Evolutionary conservation across 2,113 vertebrate genomes (phyloP).

Genomic region (Mustelus asterias): DNA sequence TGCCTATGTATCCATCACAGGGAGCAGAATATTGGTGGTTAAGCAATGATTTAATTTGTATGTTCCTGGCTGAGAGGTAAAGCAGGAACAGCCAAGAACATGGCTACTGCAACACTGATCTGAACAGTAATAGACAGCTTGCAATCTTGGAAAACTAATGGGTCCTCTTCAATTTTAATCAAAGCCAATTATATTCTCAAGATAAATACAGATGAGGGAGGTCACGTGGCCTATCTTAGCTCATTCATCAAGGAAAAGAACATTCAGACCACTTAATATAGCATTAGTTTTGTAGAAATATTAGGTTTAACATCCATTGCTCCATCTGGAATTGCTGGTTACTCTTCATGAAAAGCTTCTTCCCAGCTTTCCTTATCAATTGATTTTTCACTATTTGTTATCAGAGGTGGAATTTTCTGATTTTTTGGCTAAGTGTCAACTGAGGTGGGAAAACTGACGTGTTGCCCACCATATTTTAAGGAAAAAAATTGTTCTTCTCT

Average conservation of each 20-base stretch:
- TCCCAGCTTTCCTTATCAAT: not conserved
- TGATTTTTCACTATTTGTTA: not conserved
- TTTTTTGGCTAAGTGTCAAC: no score
- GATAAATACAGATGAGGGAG: not conserved
- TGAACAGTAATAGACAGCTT: not conserved
- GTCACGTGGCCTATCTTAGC: not conserved
- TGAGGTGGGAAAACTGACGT: no score
- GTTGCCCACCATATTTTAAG: no score
- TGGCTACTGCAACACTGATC: not conserved
- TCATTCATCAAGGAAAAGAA: not conserved
- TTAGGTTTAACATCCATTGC: not conserved
- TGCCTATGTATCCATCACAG: not conserved
- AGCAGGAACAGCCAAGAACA: not conserved
- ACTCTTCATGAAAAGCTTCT: not conserved
- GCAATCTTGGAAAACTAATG: not conserved
- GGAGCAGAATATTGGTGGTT: not conserved
- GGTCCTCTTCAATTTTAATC: not conserved
- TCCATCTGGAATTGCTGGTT: not conserved
- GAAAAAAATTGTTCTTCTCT: no score
- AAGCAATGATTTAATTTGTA: not conserved
- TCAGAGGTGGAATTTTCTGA: no score
- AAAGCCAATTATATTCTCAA: not conserved
- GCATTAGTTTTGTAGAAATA: not conserved
- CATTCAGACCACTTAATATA: not conserved
- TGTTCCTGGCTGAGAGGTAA: not conserved